Evolutionary conservation across 2,888 invertebrate species (phyloP).

Genomic region (Polyploca ridens): DNA sequence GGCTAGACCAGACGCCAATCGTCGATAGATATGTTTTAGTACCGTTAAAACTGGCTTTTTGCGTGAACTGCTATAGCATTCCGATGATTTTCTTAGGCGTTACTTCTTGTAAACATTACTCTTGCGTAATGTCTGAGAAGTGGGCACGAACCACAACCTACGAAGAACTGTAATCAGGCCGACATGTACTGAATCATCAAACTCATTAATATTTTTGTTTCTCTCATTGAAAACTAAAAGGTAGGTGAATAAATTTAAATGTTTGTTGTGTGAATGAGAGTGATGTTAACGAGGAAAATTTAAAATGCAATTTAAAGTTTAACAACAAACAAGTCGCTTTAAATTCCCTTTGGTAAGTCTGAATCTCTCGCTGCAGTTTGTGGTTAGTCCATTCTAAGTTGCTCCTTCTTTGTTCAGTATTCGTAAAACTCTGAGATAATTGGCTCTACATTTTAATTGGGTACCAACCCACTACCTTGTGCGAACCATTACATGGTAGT

Average conservation of each 20-base stretch:
- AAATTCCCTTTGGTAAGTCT: constrained; percentile 75
- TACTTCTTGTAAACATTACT: constrained; percentile 45
- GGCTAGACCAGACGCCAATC: constrained; percentile 72
- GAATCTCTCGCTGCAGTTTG: constrained; percentile 66
- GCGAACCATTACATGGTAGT: not conserved
- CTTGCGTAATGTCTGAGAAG: constrained; percentile 39
- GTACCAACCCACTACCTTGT: constrained; percentile 19
- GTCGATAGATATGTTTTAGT: constrained; percentile 68
- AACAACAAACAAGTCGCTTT: constrained; percentile 69
- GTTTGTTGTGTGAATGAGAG: constrained; percentile 46
- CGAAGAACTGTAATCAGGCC: constrained; percentile 16
- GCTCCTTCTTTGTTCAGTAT: constrained; percentile 59
- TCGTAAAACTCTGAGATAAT: constrained; percentile 59
- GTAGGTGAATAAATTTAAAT: constrained; percentile 38
- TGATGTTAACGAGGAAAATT: constrained; percentile 75
- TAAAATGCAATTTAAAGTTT: constrained; percentile 82
- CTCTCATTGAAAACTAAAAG: constrained; percentile 13
- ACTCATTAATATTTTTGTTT: not conserved
- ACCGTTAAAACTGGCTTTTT: constrained; percentile 76
- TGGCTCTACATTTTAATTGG: constrained; percentile 42
- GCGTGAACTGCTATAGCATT: constrained; percentile 55
- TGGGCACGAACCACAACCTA: constrained; percentile 25
- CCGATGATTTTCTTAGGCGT: constrained; percentile 48
- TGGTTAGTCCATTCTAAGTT: constrained; percentile 65
- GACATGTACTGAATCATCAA: not conserved